Base-by-base conservation (phyloP, 2,113 vertebrate species). In the Merops nubicus region DNA sequence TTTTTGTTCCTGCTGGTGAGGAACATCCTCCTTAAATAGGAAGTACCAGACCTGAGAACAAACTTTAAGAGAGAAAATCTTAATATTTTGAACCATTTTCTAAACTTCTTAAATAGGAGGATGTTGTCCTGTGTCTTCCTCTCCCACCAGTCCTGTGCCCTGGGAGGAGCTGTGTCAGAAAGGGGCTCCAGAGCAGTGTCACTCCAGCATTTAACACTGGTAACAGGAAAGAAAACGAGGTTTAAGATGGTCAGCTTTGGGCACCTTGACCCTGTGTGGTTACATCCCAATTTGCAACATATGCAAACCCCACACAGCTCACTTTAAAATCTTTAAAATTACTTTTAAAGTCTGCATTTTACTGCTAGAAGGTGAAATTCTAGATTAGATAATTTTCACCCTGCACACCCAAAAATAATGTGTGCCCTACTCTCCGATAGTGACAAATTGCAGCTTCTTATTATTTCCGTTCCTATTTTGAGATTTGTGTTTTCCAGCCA, bases 381-480 rank as follows among this genome's bases (percentile, higher is more conserved):
- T 47, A 29, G 12, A 28, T 81, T 42, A 68, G 42, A 15, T 48
- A 53, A 38, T 69, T 85, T 54, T 81, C 28, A 65, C 7, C 11
- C 26, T 59, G 16, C 36, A 31, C 11, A 42, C 50, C 31, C 68
- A 6, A 67, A 62, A 88, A 56, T 83, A 60, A 31, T 15, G 31
- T 10, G 17, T 28, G 11, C 29, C 15, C 18, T 45, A 5, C 48
- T 84, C 0, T 4, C 8, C 1, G 1, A 25, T 20, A 62, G 16
- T 60, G 45, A 22, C 13, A 87, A 93, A 56, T 68, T 62, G 21
- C n/a, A 89, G 19, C 25, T 89, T 60, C 31, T 53, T n/a, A 15
- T 47, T 63, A 25, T 48, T 79, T 76, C 17, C 77, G 33, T 53
- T 80, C 77, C 47, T 40, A 76, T 31, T 26, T 70, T 62, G 29